These are phyloP conservation scores for Invenusta paracnida DNA, from an alignment of 2,888 invertebrate genomes.

Conservation along the genomic window DNA sequence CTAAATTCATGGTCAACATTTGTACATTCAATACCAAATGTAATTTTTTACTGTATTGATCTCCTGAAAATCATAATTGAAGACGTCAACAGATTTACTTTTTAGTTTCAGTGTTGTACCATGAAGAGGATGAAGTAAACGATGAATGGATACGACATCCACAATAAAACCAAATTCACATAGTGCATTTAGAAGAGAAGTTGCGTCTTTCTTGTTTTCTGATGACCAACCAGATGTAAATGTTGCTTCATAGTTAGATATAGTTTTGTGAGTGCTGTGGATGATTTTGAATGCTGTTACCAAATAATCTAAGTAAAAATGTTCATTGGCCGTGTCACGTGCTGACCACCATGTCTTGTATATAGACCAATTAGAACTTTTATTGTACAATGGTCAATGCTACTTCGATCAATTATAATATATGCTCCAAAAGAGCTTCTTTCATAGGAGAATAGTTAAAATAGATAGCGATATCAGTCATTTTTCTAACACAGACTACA, in stretches of 20 bases:
- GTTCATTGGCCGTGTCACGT: neutral
- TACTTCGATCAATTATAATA: neutral
- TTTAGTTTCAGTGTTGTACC: neutral
- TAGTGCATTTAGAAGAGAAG: slow-evolving; percentile 21
- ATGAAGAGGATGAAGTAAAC: slow-evolving; percentile 9
- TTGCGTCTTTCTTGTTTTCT: slow-evolving; percentile 19
- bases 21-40: neutral
- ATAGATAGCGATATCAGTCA: neutral
- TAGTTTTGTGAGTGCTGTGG: neutral
- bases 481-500: neutral
- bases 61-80: neutral
- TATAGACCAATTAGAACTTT: neutral
- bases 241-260: neutral
- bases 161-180: slow-evolving; percentile 12
- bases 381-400: neutral
- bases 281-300: neutral
- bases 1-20: slow-evolving; percentile 10
- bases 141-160: neutral
- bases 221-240: slow-evolving; percentile 4
- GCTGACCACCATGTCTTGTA: neutral
- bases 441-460: neutral
- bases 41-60: neutral
- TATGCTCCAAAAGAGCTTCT: neutral
- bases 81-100: neutral
- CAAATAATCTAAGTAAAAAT: neutral